Evolutionary conservation across 2,888 invertebrate genomes (phyloP), one percentile per base, ranked within the genome.

Genomic region (Tetragnatha montana): DNA sequence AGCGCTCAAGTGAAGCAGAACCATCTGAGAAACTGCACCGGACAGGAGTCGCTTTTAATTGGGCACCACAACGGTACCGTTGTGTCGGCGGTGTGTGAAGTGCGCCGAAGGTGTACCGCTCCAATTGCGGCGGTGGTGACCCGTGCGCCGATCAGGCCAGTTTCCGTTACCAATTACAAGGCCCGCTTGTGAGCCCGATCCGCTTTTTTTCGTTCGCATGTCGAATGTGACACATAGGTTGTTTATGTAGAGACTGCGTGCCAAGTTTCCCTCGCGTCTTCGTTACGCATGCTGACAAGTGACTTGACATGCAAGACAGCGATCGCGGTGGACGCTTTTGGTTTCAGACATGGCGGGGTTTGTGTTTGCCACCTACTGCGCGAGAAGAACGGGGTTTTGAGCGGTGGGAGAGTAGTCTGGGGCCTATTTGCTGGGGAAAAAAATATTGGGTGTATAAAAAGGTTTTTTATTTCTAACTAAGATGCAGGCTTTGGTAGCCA

Each of bases 11-110:
- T 49, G 81, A 70, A 69, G 71, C 35, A 80, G 70, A 51, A 81
- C 50, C 50, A 73, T n/a, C 73, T 19, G 22, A 60, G 51, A 21
- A n/a, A 17, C 69, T 80, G 69, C 69, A 60, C 60, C 85, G 51
- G 82, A 60, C n/a, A n/a, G 69, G 71, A 70, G 71, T 75, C 79
- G 68, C 49, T 88, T 88, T 88, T 88, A 79, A 88, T 88, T 84
- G 73, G 79, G 50, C 68, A 49, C 47, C 21, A 88, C 80, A 88
- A 88, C 73, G 88, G 80, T 83, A 80, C 76, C 79, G 83, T 88
- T 88, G 80, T 88, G 83, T 79, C 79, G 71, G 88, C 51, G 12
- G 82, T 69, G 60, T 82, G 60, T 78, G 83, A 80, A 73, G 73
- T 83, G 68, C 68, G 70, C 68, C 70, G 83, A 80, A 88, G 88